phyloP scores from a whole-genome alignment of 92 coral and sea anemone genomes.

The Phenganax stokvisi region DNA sequence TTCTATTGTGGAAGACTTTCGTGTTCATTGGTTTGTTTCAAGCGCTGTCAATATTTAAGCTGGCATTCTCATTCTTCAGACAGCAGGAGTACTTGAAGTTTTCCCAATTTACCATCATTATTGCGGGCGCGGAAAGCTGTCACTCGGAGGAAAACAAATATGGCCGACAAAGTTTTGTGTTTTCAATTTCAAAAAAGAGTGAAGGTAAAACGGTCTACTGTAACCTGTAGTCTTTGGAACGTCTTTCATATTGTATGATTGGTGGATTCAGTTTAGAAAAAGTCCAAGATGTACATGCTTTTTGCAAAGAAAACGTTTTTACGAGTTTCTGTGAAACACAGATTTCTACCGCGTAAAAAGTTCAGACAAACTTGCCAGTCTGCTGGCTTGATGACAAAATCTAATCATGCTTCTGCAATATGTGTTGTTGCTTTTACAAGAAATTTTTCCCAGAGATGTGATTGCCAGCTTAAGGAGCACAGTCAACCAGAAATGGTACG shows the following conservation, averaged over 20 bases:
- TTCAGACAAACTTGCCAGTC: background rate
- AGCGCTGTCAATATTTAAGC: too few relatives aligned
- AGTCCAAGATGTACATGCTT: slow-evolving; percentile 4
- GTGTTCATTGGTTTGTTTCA: too few relatives aligned
- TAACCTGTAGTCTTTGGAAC: background rate
- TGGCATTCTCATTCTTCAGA: too few relatives aligned
- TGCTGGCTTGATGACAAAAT: background rate
- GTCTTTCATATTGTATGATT: background rate
- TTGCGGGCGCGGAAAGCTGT: too few relatives aligned
- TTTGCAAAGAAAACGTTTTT: background rate
- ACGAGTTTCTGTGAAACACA: background rate
- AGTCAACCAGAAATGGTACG: background rate
- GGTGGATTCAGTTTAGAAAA: background rate
- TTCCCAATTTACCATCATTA: too few relatives aligned
- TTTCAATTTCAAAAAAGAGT: too few relatives aligned
- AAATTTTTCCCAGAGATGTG: background rate
- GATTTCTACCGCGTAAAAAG: background rate
- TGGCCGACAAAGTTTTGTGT: too few relatives aligned
- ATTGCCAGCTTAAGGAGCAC: background rate
- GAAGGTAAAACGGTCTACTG: too few relatives aligned
- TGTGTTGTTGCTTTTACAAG: background rate
- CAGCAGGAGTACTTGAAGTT: too few relatives aligned
- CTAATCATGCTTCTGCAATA: background rate
- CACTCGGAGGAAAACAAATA: too few relatives aligned
- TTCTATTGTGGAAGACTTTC: too few relatives aligned